phyloP scores from a whole-genome alignment of 2,113 vertebrate genomes.

The Callorhinus ursinus region DNA sequence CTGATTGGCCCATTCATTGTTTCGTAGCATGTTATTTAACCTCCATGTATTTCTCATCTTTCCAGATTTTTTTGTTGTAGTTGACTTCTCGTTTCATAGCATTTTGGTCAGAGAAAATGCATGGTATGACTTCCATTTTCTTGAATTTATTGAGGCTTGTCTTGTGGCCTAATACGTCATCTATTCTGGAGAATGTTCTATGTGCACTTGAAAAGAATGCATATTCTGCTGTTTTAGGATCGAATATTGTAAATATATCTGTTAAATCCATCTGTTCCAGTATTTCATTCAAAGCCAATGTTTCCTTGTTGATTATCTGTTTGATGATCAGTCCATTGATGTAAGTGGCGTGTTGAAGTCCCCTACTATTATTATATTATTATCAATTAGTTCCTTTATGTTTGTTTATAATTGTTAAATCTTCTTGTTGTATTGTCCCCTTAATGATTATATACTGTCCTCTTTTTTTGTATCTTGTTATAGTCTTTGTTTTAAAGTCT shows the following conservation, averaged over 20 bases:
- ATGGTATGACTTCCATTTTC: neutral
- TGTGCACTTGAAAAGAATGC: neutral
- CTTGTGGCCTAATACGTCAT: neutral
- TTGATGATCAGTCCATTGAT: neutral
- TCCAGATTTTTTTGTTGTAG: neutral
- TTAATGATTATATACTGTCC: neutral
- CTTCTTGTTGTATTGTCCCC: neutral
- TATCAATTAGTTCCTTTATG: neutral
- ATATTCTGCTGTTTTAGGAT: neutral
- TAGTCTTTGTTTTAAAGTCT: neutral
- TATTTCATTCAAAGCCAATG: neutral
- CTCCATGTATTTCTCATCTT: neutral
- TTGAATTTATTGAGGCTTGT: neutral
- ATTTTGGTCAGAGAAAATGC: neutral
- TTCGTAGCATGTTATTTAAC: neutral
- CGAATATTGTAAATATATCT: neutral
- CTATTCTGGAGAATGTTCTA: neutral
- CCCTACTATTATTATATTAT: neutral
- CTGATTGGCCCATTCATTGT: neutral
- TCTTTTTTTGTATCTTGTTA: neutral
- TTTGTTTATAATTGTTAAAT: neutral
- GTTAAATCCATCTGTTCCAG: neutral
- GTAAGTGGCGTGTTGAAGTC: neutral
- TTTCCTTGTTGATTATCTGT: neutral
- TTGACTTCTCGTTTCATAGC: neutral